These are phyloP conservation scores for Yasuhikotakia modesta DNA, from an alignment of 2,797 vertebrate genomes.

Conservation along the genomic window DNA sequence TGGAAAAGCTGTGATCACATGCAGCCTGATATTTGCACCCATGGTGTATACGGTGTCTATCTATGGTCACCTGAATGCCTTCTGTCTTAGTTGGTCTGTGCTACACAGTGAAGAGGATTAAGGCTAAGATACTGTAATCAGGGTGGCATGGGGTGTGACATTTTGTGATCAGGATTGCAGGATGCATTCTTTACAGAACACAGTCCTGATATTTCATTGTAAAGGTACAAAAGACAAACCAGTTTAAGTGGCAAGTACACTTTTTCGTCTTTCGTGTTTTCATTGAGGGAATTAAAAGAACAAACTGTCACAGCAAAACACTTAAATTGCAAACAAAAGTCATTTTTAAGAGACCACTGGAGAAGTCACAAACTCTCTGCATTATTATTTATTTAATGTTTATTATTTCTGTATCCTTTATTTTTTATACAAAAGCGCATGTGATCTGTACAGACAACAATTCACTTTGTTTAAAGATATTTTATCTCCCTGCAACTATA, in stretches of 20 bases:
- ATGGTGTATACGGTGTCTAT: constrained; percentile 2
- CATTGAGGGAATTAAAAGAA: not conserved
- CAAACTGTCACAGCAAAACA: not conserved
- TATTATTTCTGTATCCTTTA: not conserved
- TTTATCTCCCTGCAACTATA: constrained; percentile 38
- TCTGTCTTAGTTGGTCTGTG: constrained; percentile 54
- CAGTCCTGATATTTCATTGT: not conserved
- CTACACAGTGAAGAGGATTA: not conserved
- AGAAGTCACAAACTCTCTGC: not conserved
- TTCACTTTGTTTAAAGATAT: constrained; percentile 28
- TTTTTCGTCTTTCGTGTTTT: constrained; percentile 2
- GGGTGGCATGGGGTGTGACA: not conserved
- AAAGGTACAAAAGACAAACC: not conserved
- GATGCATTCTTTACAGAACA: constrained; percentile 7
- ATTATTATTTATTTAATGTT: not conserved
- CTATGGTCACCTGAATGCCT: constrained; percentile 74
- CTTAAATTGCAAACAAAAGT: not conserved
- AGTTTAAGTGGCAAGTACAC: not conserved
- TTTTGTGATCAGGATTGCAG: not conserved
- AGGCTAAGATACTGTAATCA: constrained; percentile 4
- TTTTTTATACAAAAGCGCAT: constrained; percentile 59
- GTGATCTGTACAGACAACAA: constrained; percentile 60
- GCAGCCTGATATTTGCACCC: constrained; percentile 18
- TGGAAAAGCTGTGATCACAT: constrained; percentile 68
- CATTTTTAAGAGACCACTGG: not conserved